These are phyloP conservation scores for Bos taurus DNA, from an alignment of 2,113 vertebrate species.

Conservation along the genomic window DNA sequence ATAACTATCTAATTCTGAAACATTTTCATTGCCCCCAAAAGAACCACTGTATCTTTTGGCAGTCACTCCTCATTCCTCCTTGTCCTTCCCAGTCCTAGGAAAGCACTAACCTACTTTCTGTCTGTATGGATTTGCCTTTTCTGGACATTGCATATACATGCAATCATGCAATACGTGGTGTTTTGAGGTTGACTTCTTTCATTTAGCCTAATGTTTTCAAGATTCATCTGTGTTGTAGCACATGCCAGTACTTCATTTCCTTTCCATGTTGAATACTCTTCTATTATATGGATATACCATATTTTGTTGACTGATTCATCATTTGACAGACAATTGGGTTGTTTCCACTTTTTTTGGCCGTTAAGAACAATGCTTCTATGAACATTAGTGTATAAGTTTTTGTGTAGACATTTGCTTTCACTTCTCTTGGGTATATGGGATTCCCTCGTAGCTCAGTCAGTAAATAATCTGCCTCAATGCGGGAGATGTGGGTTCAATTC, in stretches of 20 bases:
- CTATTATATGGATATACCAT: not conserved
- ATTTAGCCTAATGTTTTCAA: not conserved
- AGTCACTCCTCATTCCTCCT: not conserved
- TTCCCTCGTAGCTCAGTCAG: not conserved
- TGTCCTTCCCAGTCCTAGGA: not conserved
- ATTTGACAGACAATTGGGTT: not conserved
- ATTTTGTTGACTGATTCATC: not conserved
- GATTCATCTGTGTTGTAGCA: not conserved
- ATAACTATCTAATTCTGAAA: not conserved
- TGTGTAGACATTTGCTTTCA: not conserved
- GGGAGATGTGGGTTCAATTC: not conserved
- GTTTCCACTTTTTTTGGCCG: not conserved
- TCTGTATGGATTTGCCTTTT: not conserved
- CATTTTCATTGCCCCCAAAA: not conserved
- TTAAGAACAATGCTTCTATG: not conserved
- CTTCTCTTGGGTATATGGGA: not conserved
- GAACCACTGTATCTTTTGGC: not conserved
- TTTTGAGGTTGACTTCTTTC: slow-evolving; percentile 14
- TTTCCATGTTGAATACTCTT: not conserved
- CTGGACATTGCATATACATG: not conserved
- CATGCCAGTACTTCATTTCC: not conserved
- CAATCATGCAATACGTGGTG: not conserved
- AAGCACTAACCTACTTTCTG: not conserved
- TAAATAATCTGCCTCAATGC: not conserved
- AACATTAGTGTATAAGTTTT: not conserved